These are phyloP conservation scores for Phenganax marumi DNA, from an alignment of 92 coral and sea anemone species.

Conservation along the genomic window DNA sequence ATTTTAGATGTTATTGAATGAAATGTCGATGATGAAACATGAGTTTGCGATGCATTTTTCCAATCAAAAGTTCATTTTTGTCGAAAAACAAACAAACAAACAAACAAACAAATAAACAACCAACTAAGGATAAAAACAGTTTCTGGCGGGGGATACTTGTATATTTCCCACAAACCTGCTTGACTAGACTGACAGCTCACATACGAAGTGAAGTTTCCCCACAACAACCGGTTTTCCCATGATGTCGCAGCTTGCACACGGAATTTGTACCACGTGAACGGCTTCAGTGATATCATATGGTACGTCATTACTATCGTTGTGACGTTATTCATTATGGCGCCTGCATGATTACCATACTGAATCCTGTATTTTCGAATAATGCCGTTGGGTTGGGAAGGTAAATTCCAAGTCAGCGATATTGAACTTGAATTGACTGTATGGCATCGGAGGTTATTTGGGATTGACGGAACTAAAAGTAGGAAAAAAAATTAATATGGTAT, in stretches of 20 bases:
- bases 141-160: background rate
- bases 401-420: slow-evolving; percentile 62
- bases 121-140: background rate
- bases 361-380: slow-evolving; percentile 66
- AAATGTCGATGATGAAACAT: no score
- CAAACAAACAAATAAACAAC: no score
- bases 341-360: slow-evolving; percentile 54
- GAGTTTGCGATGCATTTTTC: no score
- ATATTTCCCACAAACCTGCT: slow-evolving; percentile 58
- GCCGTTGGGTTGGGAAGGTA: slow-evolving; percentile 74
- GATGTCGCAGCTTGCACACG: slow-evolving; percentile 82
- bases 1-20: background rate
- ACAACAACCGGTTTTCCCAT: slow-evolving; percentile 39
- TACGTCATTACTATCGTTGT: slow-evolving; percentile 43
- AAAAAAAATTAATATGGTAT: background rate
- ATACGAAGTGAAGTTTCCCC: slow-evolving; percentile 79
- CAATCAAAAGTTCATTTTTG: no score
- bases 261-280: slow-evolving; percentile 67
- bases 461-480: slow-evolving; percentile 66
- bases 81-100: no score
- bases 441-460: slow-evolving; percentile 55
- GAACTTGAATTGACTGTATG: slow-evolving; percentile 65
- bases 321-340: slow-evolving; percentile 39
- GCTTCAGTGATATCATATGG: slow-evolving; percentile 51
- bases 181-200: slow-evolving; percentile 62